A percentile compares a stretch with the other conserved stretches of the same genome.
Conservation (phyloP, 2,797 vertebrate genomes). For the Myotis findleyi region DNA sequence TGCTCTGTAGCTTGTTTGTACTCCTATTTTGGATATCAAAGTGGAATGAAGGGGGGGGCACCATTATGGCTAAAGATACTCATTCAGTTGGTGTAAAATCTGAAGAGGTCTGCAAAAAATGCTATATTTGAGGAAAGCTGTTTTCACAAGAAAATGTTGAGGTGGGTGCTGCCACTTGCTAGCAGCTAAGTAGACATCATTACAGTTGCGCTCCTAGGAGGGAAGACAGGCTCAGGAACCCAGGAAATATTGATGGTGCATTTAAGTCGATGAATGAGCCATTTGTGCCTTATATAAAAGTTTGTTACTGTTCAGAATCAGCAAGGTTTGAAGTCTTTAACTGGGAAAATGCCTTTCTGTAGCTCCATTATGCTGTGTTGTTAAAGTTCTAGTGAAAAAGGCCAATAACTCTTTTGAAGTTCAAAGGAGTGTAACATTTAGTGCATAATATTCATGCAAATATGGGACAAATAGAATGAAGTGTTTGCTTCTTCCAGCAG, state of each 20-base stretch:
- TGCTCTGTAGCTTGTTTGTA: not conserved
- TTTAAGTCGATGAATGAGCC: conserved; percentile 39
- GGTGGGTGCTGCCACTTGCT: conserved; percentile 46
- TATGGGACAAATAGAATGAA: conserved; percentile 30
- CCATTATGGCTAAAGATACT: not conserved
- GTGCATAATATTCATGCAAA: conserved; percentile 71
- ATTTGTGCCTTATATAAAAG: conserved; percentile 71
- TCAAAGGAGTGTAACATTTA: conserved; percentile 70
- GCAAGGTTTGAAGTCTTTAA: conserved; percentile 59
- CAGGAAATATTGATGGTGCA: conserved; percentile 27
- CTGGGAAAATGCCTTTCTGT: conserved; percentile 61
- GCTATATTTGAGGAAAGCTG: not conserved
- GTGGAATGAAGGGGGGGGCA: not conserved
- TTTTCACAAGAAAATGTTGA: conserved; percentile 46
- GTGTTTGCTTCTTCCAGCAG: conserved; percentile 65
- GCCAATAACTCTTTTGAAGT: conserved; percentile 76
- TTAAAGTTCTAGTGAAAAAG: conserved; percentile 71
- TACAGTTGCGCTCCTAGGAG: conserved; percentile 1
- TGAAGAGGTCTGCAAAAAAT: not conserved
- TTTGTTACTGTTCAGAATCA: conserved; percentile 63
- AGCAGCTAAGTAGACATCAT: conserved; percentile 48
- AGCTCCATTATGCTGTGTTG: conserved; percentile 71
- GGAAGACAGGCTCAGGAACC: conserved; percentile 21
- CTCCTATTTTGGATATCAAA: not conserved
- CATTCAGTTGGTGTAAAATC: not conserved